Percentiles rank a stretch among this genome's conserved stretches.
These are phyloP conservation scores for Elysia chlorotica DNA, from an alignment of 1,140 invertebrate species.

Conservation along the genomic window DNA sequence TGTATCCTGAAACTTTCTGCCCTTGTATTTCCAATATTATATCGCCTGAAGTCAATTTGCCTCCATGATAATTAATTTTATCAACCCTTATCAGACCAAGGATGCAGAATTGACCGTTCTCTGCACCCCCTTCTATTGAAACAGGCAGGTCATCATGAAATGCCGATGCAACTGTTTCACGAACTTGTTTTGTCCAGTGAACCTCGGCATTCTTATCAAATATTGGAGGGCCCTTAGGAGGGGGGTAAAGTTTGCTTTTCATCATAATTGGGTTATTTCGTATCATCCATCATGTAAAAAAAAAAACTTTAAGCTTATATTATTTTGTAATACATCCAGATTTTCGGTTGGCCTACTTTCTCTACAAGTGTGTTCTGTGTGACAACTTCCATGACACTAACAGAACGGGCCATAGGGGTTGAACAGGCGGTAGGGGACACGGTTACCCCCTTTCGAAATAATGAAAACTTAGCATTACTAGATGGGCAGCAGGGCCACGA, in stretches of 20 bases:
- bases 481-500: no score
- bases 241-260: slow-evolving; percentile 30
- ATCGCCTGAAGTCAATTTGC: slow-evolving; percentile 60
- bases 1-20: slow-evolving; percentile 71
- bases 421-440: no score
- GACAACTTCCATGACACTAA: no score
- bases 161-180: slow-evolving; percentile 57
- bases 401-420: no score
- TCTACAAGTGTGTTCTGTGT: no score
- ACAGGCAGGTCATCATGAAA: slow-evolving; percentile 57
- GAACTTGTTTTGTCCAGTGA: slow-evolving; percentile 57
- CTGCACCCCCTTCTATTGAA: slow-evolving; percentile 66
- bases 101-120: slow-evolving; percentile 69
- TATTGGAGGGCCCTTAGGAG: slow-evolving; percentile 28
- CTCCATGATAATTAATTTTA: slow-evolving; percentile 63
- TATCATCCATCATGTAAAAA: no score
- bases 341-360: no score
- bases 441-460: no score
- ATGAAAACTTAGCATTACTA: no score
- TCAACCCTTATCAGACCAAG: slow-evolving; percentile 61
- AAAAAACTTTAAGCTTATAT: no score
- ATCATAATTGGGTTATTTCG: slow-evolving; percentile 31
- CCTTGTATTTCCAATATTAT: slow-evolving; percentile 71
- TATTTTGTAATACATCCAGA: no score
- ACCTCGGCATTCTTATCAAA: slow-evolving; percentile 35